Percentiles rank a stretch among this genome's conserved stretches.
Evolutionary conservation across 2,888 invertebrate genomes (phyloP).

Genomic region (Nomada fucata): DNA sequence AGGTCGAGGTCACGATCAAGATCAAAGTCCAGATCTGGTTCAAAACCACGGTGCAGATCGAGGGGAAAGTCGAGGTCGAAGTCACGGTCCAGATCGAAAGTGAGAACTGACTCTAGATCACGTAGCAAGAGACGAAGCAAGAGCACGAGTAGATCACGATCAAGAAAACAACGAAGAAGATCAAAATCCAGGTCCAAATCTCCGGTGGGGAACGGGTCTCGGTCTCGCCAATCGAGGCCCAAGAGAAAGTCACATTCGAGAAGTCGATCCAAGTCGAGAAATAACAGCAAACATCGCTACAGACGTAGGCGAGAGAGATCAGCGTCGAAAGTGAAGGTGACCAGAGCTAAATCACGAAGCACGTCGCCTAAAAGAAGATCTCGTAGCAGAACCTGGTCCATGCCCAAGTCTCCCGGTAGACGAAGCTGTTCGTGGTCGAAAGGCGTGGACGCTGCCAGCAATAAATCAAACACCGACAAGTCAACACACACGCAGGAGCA

Average conservation of each 20-base stretch:
- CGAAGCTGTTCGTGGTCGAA: conserved; percentile 86
- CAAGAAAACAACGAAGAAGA: conserved; percentile 63
- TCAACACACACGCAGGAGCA: conserved; percentile 13
- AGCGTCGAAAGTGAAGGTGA: conserved; percentile 74
- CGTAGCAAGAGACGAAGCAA: conserved; percentile 68
- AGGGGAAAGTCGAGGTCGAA: conserved; percentile 67
- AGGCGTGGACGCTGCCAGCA: conserved; percentile 53
- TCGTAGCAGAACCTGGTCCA: conserved; percentile 87
- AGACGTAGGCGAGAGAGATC: conserved; percentile 71
- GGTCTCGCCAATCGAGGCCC: conserved; percentile 74
- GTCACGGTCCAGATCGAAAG: conserved; percentile 67
- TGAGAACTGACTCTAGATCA: conserved; percentile 66
- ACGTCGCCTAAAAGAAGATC: conserved; percentile 74
- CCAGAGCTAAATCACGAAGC: conserved; percentile 76
- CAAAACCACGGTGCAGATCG: conserved; percentile 67
- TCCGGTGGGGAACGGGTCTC: conserved; percentile 15
- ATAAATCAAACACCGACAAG: conserved; percentile 29
- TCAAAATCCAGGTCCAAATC: conserved; percentile 65
- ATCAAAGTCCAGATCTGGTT: conserved; percentile 73
- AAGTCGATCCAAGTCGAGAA: conserved; percentile 74
- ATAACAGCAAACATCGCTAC: conserved; percentile 64
- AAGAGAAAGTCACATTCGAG: conserved; percentile 64
- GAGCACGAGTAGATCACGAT: conserved; percentile 60
- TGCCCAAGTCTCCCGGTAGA: conserved; percentile 84
- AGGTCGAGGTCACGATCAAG: conserved; percentile 57